Evolutionary conservation across 2,113 vertebrate species (phyloP), one percentile per base, ranked within the genome.

Genomic region (Chloropsis hardwickii): DNA sequence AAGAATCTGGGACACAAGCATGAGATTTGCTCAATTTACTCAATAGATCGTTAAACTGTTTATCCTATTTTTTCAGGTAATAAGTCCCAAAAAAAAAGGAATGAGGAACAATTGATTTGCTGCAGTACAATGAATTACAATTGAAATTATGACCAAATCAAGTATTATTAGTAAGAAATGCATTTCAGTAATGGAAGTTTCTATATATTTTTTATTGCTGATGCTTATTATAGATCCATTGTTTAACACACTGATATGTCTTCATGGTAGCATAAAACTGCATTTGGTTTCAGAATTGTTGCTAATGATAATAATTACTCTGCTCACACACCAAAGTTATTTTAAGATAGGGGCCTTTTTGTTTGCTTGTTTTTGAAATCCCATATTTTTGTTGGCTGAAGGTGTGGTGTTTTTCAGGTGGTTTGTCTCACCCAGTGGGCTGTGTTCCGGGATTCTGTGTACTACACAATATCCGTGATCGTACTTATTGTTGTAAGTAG

Each of bases 341-440:
- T 84, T n/a, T 79, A 86, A 84, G 39, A 29, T 48, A 19, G 33
- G 60, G 15, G 2, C 11, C 17, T 72, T 74, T 66, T 39, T 45
- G 18, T 65, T 92, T 31, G 12, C 10, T 65, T 69, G 31, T 60
- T 40, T 95, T 70, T 35, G 54, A 57, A 85, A 53, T 90, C 0
- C 0, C 16, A 1, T 86, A 4, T 45, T 85, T 95, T 48, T 90
- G 23, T 60, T 89, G 74, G 17, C 64, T 95, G 40, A 94, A 95
- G 66, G 2, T 90, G 58, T 84, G 80, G n/a, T 64, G 44, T 86
- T 84, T 54, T 94, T 81, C 94, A 99, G 99, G 99, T 99, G 94
- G 99, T 99, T 82, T 86, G 97, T 57, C 97, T 99, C 94, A 99
- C 99, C 9, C 98, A 98, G 98, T 99, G 99, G 99, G 98, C 99